Percentiles rank a stretch among this genome's conserved stretches.
Evolutionary conservation across 2,888 invertebrate genomes (phyloP).

Genomic region (Coenonympha arcania): DNA sequence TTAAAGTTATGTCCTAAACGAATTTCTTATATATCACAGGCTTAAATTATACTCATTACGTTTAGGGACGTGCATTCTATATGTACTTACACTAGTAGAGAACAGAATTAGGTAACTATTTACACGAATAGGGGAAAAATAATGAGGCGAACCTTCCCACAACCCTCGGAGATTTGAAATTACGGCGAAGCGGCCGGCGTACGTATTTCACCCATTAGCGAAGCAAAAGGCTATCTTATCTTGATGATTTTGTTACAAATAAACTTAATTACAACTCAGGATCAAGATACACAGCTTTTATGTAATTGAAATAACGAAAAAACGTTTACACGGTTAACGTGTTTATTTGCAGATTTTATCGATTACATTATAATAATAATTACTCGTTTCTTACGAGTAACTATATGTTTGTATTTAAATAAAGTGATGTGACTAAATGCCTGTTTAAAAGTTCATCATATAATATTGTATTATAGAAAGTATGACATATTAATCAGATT

Average conservation of each 20-base stretch:
- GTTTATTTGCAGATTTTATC: background rate
- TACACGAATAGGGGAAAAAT: constrained; percentile 73
- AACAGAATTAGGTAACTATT: constrained; percentile 71
- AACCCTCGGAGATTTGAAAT: constrained; percentile 72
- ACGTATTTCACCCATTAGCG: constrained; percentile 53
- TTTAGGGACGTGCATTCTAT: constrained; percentile 72
- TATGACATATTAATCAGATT: background rate
- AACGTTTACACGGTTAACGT: background rate
- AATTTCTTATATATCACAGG: constrained; percentile 72
- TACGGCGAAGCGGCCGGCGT: constrained; percentile 50
- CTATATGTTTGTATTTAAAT: no score
- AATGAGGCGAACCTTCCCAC: constrained; percentile 73
- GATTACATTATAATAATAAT: no score
- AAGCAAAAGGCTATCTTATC: constrained; percentile 39
- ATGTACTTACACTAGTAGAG: constrained; percentile 62
- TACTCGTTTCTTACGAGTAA: no score
- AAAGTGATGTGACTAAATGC: no score
- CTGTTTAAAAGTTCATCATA: no score
- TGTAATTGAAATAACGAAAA: background rate
- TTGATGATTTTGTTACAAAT: constrained; percentile 42
- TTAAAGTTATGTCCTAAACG: constrained; percentile 59
- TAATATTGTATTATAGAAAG: background rate
- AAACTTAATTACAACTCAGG: constrained; percentile 29
- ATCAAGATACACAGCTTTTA: constrained; percentile 25
- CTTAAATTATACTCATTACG: constrained; percentile 69